Conservation (phyloP, 2,888 invertebrate genomes). For the Xylophagus ater region DNA sequence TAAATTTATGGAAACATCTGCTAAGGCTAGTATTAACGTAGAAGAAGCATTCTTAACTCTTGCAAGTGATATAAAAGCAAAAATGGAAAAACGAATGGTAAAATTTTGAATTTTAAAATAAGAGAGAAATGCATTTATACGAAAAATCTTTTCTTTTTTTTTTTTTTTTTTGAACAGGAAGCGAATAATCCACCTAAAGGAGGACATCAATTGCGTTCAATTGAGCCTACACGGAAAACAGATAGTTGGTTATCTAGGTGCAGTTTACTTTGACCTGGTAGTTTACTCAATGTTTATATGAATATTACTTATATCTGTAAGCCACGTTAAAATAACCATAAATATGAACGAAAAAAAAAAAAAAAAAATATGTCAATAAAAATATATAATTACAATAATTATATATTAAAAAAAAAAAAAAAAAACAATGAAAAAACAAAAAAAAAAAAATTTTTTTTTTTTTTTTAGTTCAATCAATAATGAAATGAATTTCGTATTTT, state of each 20-base stretch:
- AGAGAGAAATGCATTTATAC: conserved; percentile 5
- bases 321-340: conserved; percentile 11
- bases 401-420: conserved; percentile 10
- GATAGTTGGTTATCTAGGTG: conserved; percentile 80
- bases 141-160: conserved; percentile 10
- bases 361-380: conserved; percentile 14
- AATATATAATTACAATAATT: conserved; percentile 14
- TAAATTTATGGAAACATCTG: conserved; percentile 98
- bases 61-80: conserved; percentile 94
- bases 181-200: conserved; percentile 81
- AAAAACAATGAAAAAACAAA: background rate
- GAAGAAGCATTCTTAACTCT: conserved; percentile 96
- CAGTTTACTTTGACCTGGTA: conserved; percentile 70
- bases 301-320: conserved; percentile 15
- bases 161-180: conserved; percentile 47
- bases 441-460: background rate
- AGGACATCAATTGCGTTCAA: conserved; percentile 67
- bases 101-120: conserved; percentile 25
- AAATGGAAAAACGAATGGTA: conserved; percentile 98
- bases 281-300: conserved; percentile 9
- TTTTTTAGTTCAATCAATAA: no score
- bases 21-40: conserved; percentile 94
- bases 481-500: no score
- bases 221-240: conserved; percentile 69
- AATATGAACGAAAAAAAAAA: background rate